Evolutionary conservation across 2,888 invertebrate species (phyloP).

Genomic region (Crematogaster levior): DNA sequence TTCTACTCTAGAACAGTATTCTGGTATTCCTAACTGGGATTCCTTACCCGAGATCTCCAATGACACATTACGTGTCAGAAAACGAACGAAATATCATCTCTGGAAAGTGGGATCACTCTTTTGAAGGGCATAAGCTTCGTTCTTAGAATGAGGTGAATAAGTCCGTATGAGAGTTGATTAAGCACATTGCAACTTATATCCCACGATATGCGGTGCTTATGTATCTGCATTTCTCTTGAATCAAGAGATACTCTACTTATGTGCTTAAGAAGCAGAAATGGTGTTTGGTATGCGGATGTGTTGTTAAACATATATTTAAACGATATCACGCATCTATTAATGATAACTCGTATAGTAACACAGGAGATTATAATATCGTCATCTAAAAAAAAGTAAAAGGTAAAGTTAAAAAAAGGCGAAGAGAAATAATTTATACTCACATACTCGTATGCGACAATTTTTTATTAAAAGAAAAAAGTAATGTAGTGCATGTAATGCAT

Average conservation of each 20-base stretch:
- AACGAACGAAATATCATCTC: not conserved
- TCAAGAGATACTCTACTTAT: not conserved
- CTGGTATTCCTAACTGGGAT: conserved; percentile 1
- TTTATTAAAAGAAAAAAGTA: not conserved
- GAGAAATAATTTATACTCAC: conserved; percentile 65
- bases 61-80: not conserved
- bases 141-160: not conserved
- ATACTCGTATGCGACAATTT: conserved; percentile 39
- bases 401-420: not conserved
- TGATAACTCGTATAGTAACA: not conserved
- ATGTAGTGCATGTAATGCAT: too few relatives aligned
- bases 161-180: not conserved
- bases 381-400: too few relatives aligned
- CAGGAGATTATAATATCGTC: conserved; percentile 4
- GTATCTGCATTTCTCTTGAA: conserved; percentile 25
- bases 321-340: not conserved
- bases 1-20: not conserved
- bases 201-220: not conserved
- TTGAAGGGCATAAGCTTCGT: not conserved
- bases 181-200: not conserved
- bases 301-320: not conserved
- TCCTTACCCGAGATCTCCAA: not conserved
- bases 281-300: not conserved
- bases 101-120: not conserved
- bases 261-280: not conserved